Evolutionary conservation across 2,797 vertebrate species (phyloP).

Genomic region (Mustela erminea): DNA sequence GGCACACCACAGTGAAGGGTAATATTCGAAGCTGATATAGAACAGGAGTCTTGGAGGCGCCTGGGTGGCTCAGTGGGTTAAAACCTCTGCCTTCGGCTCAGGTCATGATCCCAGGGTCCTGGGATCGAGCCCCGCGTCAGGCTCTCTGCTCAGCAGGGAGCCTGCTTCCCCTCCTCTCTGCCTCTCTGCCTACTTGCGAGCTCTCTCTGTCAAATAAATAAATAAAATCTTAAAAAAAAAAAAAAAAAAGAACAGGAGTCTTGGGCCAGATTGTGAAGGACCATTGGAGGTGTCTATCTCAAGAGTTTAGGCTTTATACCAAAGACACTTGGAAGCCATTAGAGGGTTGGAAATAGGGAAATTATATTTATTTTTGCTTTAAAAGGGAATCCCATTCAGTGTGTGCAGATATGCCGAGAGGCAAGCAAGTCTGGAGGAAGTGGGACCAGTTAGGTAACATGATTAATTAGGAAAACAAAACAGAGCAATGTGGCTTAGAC

Average conservation of each 20-base stretch:
- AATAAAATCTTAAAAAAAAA: no score
- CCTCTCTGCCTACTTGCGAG: no score
- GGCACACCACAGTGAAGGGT: fast-evolving
- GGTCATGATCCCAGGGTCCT: no score
- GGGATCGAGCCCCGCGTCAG: no score
- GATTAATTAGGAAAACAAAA: background rate
- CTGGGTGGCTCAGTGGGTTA: no score
- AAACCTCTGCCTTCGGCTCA: no score
- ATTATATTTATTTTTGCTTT: background rate
- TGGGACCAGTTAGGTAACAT: background rate
- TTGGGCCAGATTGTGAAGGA: background rate
- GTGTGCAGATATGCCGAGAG: background rate
- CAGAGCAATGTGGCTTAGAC: background rate
- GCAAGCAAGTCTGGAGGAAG: background rate
- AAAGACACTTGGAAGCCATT: background rate
- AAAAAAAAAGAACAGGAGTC: background rate
- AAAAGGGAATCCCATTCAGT: background rate
- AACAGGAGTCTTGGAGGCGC: background rate
- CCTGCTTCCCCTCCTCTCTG: no score
- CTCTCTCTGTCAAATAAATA: no score
- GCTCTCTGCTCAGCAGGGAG: no score
- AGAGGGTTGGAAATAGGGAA: background rate
- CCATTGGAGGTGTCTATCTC: background rate
- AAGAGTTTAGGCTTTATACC: background rate
- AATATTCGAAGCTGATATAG: background rate